Evolutionary conservation across 2,888 invertebrate genomes (phyloP).

Genomic region (Sesia bembeciformis): DNA sequence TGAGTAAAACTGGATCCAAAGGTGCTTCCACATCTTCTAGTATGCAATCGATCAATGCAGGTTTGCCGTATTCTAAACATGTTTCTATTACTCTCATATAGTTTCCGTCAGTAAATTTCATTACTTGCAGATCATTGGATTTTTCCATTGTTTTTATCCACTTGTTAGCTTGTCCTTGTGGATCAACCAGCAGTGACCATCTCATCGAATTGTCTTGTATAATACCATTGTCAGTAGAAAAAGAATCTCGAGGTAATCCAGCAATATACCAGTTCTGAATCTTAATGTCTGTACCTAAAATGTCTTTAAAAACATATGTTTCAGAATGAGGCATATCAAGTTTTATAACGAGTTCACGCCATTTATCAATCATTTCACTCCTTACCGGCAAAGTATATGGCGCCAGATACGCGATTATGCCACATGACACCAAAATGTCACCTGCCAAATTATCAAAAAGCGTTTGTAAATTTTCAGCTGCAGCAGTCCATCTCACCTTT

Average conservation of each 20-base stretch:
- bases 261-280: slow-evolving; percentile 90
- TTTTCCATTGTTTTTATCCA: slow-evolving; percentile 91
- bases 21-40: slow-evolving; percentile 86
- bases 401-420: slow-evolving; percentile 91
- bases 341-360: slow-evolving; percentile 80
- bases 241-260: slow-evolving; percentile 85
- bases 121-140: slow-evolving; percentile 77
- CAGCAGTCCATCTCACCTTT: slow-evolving; percentile 87
- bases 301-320: slow-evolving; percentile 80
- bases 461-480: slow-evolving; percentile 82
- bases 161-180: slow-evolving; percentile 88
- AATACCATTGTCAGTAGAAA: slow-evolving; percentile 89
- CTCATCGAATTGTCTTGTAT: slow-evolving; percentile 85
- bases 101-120: slow-evolving; percentile 83
- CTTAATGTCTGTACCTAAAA: slow-evolving; percentile 89
- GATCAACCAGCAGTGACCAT: slow-evolving; percentile 88
- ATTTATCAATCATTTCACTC: slow-evolving; percentile 75
- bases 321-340: slow-evolving; percentile 85
- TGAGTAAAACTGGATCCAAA: slow-evolving; percentile 83
- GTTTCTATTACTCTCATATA: slow-evolving; percentile 85
- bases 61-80: slow-evolving; percentile 84
- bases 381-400: slow-evolving; percentile 85
- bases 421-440: slow-evolving; percentile 91
- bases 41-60: slow-evolving; percentile 84
- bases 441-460: slow-evolving; percentile 89